Evolutionary conservation across 2,797 vertebrate genomes (phyloP).

Genomic region (Enteromius viviparus): DNA sequence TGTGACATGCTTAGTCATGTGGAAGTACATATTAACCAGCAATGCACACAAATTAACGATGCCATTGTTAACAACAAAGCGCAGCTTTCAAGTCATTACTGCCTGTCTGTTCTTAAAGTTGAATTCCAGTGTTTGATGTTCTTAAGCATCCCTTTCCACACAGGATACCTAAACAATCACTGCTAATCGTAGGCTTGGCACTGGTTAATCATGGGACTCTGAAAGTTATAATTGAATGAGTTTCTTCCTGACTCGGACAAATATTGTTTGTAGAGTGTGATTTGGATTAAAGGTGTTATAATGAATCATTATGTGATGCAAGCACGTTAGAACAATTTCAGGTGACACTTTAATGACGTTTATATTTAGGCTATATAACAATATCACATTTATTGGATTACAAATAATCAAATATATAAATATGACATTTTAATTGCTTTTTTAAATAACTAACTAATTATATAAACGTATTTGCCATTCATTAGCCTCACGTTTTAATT

Average conservation of each 20-base stretch:
- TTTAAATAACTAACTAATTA: background rate
- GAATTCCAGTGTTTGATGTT: slow-evolving; percentile 19
- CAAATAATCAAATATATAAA: background rate
- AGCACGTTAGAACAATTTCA: background rate
- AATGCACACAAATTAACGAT: slow-evolving; percentile 24
- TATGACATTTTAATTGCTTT: background rate
- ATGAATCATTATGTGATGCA: background rate
- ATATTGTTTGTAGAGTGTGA: background rate
- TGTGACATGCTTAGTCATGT: slow-evolving; percentile 43
- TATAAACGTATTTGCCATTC: background rate
- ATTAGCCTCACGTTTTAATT: background rate
- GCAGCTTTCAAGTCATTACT: slow-evolving; percentile 15
- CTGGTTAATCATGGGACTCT: background rate
- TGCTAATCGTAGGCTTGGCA: background rate
- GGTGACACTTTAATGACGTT: background rate
- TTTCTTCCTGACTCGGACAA: background rate
- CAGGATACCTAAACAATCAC: background rate
- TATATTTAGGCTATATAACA: background rate
- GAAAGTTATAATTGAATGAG: background rate
- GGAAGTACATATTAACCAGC: slow-evolving; percentile 51
- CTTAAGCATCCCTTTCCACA: background rate
- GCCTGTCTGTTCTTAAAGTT: slow-evolving; percentile 7
- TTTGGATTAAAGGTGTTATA: background rate
- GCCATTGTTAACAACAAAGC: slow-evolving; percentile 27
- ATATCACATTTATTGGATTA: background rate